Percentiles rank a stretch among this genome's conserved stretches.
phyloP scores from a whole-genome alignment of 2,888 invertebrate species.

The Lottia gigantea region DNA sequence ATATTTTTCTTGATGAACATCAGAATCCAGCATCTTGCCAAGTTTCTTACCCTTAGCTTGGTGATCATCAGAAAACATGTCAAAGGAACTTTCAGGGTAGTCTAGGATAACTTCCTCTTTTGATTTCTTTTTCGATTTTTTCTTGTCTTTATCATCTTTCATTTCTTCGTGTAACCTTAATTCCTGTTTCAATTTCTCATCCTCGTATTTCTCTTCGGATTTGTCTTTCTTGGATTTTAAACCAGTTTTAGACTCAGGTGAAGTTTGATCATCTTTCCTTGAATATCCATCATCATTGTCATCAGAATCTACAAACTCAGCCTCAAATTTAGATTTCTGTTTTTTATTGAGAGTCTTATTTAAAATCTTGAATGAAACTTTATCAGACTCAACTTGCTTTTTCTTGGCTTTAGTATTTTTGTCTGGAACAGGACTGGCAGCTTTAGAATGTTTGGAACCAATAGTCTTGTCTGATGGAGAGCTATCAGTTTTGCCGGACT shows the following conservation, averaged over 20 bases:
- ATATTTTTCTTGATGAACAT: too few species aligned
- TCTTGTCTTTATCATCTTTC: background rate
- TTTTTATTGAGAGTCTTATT: slow-evolving; percentile 6
- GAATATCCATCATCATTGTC: background rate
- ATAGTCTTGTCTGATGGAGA: too few species aligned
- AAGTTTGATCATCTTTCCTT: too few species aligned
- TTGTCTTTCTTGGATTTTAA: background rate
- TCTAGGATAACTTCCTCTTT: slow-evolving; percentile 12
- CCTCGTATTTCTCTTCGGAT: background rate
- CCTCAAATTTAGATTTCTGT: slow-evolving; percentile 2
- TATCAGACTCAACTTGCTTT: background rate
- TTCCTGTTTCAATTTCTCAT: slow-evolving; percentile 22
- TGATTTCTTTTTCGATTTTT: background rate
- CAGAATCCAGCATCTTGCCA: too few species aligned
- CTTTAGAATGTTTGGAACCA: slow-evolving; percentile 12
- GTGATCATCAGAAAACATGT: slow-evolving; percentile 22
- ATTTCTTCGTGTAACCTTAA: slow-evolving; percentile 26
- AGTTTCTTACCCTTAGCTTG: too few species aligned
- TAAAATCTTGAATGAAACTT: too few species aligned
- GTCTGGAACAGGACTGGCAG: background rate
- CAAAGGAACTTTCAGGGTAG: background rate
- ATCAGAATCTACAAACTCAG: slow-evolving; percentile 19
- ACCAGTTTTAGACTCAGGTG: background rate
- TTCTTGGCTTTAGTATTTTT: background rate
- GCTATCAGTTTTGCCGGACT: slow-evolving; percentile 5